These are phyloP conservation scores for Saguinus midas DNA, from an alignment of 2,113 vertebrate species.

Conservation along the genomic window DNA sequence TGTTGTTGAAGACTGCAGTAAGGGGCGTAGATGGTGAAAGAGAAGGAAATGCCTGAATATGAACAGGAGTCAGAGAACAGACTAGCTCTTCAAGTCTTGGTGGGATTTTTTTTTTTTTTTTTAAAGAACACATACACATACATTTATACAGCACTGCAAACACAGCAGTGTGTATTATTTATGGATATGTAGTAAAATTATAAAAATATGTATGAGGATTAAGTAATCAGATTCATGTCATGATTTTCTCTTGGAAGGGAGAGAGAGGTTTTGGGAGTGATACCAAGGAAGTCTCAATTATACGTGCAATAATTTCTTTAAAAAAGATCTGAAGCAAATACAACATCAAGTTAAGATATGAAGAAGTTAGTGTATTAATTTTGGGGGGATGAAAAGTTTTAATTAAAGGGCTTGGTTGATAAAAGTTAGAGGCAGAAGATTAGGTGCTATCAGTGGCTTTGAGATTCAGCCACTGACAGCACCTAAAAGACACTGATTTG, in stretches of 20 bases:
- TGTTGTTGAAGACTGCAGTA: neutral
- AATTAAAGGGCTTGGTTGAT: neutral
- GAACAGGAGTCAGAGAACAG: neutral
- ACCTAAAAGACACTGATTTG: neutral
- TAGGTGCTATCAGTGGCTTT: neutral
- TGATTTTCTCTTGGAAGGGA: neutral
- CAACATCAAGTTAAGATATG: neutral
- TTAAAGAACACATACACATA: neutral
- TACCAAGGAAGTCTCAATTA: neutral
- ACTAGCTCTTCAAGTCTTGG: neutral
- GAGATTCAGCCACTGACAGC: neutral
- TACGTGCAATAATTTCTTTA: neutral
- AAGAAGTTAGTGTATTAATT: neutral
- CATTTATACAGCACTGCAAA: neutral
- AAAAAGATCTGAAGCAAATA: neutral
- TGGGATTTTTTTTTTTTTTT: neutral
- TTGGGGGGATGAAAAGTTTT: neutral
- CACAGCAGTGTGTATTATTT: neutral
- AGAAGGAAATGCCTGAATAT: neutral
- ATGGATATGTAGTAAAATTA: neutral
- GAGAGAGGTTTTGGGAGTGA: neutral
- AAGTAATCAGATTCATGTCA: neutral
- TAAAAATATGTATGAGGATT: neutral
- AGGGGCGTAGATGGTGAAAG: neutral
- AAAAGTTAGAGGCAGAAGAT: neutral